These are phyloP conservation scores for Natrix natrix DNA, from an alignment of 2,797 vertebrate genomes.

Conservation along the genomic window DNA sequence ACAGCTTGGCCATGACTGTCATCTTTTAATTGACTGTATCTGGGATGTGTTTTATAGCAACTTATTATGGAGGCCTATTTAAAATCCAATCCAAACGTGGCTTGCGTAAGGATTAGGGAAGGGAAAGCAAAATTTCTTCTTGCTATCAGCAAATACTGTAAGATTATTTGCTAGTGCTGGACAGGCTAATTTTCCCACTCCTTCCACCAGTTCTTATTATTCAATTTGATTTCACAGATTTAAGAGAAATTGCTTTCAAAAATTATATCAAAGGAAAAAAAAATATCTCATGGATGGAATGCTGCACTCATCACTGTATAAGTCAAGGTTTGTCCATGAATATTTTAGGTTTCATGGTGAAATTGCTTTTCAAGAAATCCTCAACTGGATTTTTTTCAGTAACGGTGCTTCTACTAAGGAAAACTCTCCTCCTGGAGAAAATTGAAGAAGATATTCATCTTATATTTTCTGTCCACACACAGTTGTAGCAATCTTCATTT, in stretches of 20 bases:
- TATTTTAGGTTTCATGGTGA: not conserved
- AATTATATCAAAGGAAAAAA: not conserved
- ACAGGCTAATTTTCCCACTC: not conserved
- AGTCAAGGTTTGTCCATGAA: not conserved
- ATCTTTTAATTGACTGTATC: conserved; percentile 5
- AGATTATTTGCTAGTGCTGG: not conserved
- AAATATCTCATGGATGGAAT: not conserved
- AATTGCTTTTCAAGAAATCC: not conserved
- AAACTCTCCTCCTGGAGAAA: not conserved
- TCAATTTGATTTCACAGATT: not conserved
- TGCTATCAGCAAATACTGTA: not conserved
- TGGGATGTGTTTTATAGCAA: not conserved
- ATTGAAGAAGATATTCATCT: not conserved
- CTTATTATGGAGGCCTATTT: not conserved
- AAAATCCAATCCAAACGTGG: not conserved
- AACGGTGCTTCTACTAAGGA: not conserved
- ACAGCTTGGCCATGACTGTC: conserved; percentile 3
- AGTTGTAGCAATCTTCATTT: not conserved
- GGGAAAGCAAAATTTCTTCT: not conserved
- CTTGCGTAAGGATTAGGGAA: not conserved
- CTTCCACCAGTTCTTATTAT: not conserved
- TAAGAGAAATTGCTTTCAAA: not conserved
- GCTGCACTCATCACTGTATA: not conserved
- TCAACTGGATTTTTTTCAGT: not conserved
- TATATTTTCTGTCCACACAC: not conserved